Conservation (phyloP, 2,113 vertebrate genomes). For the Malaclemys terrapin region DNA sequence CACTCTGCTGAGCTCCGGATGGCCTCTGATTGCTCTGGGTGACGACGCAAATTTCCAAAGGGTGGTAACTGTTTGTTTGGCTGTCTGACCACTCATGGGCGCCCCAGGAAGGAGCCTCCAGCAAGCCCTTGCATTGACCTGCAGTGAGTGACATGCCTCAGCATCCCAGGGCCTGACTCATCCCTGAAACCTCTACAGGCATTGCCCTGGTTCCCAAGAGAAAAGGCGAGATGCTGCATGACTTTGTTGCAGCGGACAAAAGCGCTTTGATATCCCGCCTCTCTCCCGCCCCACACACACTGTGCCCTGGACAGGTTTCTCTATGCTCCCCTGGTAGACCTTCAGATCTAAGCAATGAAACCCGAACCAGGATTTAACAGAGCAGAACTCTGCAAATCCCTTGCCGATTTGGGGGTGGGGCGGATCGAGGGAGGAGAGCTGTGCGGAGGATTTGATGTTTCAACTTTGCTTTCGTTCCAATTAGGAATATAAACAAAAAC, state of each 20-base stretch:
- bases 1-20: not conserved
- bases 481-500: too few relatives aligned
- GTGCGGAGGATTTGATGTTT: too few relatives aligned
- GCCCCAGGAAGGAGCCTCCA: not conserved
- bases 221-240: not conserved
- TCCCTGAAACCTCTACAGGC: not conserved
- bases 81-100: not conserved
- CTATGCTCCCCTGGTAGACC: not conserved
- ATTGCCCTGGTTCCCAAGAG: fast-evolving
- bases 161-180: fast-evolving
- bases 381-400: not conserved
- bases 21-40: constrained; percentile 25
- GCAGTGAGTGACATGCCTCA: not conserved
- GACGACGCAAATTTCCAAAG: not conserved
- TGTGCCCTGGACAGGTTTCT: not conserved
- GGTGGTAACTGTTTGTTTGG: constrained; percentile 21
- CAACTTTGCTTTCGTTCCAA: too few relatives aligned
- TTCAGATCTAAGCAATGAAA: too few relatives aligned
- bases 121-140: not conserved
- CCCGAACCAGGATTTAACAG: not conserved
- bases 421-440: too few relatives aligned
- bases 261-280: fast-evolving
- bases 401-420: too few relatives aligned
- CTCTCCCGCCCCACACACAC: fast-evolving
- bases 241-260: not conserved